Evolutionary conservation across 2,797 vertebrate genomes (phyloP).

Genomic region (Echiichthys vipera): DNA sequence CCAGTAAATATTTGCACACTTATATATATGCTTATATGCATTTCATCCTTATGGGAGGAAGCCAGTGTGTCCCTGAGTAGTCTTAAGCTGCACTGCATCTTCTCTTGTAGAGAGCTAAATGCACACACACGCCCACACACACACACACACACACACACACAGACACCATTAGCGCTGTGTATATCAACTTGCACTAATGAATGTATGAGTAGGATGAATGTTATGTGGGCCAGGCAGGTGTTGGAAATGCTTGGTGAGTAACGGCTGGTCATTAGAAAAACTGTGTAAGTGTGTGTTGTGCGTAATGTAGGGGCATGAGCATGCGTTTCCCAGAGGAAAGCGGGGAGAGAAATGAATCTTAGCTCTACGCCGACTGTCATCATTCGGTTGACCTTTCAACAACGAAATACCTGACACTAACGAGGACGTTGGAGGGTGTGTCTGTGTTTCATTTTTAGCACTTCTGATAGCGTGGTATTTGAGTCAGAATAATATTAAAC

Average conservation of each 20-base stretch:
- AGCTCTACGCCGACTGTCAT: conserved; percentile 42
- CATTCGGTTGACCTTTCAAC: conserved; percentile 63
- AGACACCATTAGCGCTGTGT: conserved; percentile 49
- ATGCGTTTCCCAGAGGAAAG: conserved; percentile 26
- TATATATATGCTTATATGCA: conserved; percentile 21
- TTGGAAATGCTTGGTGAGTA: conserved; percentile 39
- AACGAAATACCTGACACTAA: conserved; percentile 61
- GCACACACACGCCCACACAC: conserved; percentile 40
- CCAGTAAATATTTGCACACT: conserved; percentile 62
- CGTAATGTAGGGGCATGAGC: background rate
- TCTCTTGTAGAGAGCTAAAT: conserved; percentile 26
- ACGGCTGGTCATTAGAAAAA: conserved; percentile 34
- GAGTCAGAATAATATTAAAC: conserved; percentile 35
- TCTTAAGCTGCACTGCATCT: conserved; percentile 35
- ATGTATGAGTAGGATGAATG: conserved; percentile 45
- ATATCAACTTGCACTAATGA: conserved; percentile 62
- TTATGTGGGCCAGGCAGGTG: conserved; percentile 54
- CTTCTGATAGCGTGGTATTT: conserved; percentile 50
- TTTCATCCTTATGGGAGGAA: conserved; percentile 30
- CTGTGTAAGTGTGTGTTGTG: background rate
- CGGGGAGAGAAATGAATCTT: conserved; percentile 41
- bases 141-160: no score
- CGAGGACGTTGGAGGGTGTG: conserved; percentile 49
- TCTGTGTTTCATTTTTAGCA: conserved; percentile 39
- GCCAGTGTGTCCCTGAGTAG: conserved; percentile 14